phyloP scores from a whole-genome alignment of 2,888 invertebrate species.

The Crocallis elinguaria region DNA sequence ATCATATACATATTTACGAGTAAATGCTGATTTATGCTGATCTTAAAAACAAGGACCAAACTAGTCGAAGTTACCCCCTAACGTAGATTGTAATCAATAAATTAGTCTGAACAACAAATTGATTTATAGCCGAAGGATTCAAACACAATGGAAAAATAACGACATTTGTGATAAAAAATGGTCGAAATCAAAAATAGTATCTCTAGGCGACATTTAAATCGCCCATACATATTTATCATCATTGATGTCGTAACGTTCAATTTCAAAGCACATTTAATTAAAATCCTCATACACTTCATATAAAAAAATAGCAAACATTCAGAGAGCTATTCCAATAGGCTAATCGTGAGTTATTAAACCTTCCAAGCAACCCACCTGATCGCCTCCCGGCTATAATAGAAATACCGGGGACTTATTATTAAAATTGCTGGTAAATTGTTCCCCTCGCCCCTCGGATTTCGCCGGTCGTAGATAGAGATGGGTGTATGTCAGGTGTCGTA shows the following conservation, averaged over 20 bases:
- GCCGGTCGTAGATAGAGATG: slow-evolving; percentile 57
- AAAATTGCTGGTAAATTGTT: slow-evolving; percentile 85
- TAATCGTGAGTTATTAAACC: slow-evolving; percentile 84
- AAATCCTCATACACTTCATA: slow-evolving; percentile 63
- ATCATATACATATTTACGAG: too few species aligned
- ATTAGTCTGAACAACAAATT: too few species aligned
- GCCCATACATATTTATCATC: background rate
- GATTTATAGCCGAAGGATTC: too few species aligned
- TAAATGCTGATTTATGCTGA: too few species aligned
- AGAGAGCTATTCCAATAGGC: slow-evolving; percentile 83
- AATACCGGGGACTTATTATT: slow-evolving; percentile 85
- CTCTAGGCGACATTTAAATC: slow-evolving; percentile 5
- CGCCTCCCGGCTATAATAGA: slow-evolving; percentile 82
- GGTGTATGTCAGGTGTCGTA: background rate
- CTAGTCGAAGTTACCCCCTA: too few species aligned
- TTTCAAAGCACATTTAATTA: slow-evolving; percentile 27
- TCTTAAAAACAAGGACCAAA: too few species aligned
- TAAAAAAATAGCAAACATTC: slow-evolving; percentile 84
- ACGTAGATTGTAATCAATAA: too few species aligned
- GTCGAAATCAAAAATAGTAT: background rate
- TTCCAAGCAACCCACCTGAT: slow-evolving; percentile 79
- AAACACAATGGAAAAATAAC: background rate
- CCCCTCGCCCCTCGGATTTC: slow-evolving; percentile 78
- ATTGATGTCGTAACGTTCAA: slow-evolving; percentile 4
- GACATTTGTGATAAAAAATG: too few species aligned